Conservation (phyloP, 2,888 invertebrate species). For the Acrobasis consociella region DNA sequence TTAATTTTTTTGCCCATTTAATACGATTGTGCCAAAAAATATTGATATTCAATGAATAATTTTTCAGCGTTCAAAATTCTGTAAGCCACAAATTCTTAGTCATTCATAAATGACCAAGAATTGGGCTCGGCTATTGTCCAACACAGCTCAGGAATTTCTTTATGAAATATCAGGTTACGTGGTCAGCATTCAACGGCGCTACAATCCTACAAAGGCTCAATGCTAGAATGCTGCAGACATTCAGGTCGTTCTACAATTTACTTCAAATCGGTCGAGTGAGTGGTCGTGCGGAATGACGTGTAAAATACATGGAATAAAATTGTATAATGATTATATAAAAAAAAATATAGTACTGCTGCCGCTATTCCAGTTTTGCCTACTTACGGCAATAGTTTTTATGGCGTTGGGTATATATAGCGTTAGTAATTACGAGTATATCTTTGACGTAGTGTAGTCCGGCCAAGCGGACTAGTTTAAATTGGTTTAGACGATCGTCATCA, state of each 20-base stretch:
- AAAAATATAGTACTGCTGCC: too few relatives aligned
- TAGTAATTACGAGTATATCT: too few relatives aligned
- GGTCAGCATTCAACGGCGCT: neutral
- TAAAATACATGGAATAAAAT: neutral
- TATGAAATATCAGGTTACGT: constrained; percentile 1
- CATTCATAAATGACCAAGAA: neutral
- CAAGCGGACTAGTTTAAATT: too few relatives aligned
- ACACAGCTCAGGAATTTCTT: neutral
- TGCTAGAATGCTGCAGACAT: neutral
- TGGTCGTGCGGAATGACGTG: neutral
- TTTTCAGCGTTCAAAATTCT: neutral
- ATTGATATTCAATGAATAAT: neutral
- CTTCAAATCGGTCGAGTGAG: neutral
- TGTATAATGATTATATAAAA: too few relatives aligned
- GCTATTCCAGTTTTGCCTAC: too few relatives aligned
- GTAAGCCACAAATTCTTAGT: neutral
- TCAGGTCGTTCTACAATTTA: neutral
- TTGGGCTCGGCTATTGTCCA: neutral
- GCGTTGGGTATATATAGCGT: too few relatives aligned
- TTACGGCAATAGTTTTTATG: too few relatives aligned
- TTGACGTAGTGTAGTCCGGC: too few relatives aligned
- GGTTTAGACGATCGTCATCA: too few relatives aligned
- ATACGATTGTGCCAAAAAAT: neutral
- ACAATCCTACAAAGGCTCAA: neutral
- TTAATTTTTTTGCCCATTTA: too few relatives aligned